Evolutionary conservation across 2,888 invertebrate genomes (phyloP), one percentile per base, ranked within the genome.

Genomic region (Acronicta aceris): DNA sequence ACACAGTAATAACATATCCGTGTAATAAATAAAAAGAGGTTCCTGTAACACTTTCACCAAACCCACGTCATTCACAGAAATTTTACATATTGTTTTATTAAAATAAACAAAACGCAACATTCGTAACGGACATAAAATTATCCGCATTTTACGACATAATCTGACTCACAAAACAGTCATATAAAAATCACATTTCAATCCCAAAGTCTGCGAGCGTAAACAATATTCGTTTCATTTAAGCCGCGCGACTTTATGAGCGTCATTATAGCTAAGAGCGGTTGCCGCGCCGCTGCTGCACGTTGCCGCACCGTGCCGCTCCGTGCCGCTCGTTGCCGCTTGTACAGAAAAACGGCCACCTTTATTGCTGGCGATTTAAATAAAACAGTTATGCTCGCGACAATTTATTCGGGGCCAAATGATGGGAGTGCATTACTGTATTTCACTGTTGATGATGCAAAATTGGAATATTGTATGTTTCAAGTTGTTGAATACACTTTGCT

Each of bases 101-200:
- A 59, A 49, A 55, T 42, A 55, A 38, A 41, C 41, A 42, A 55
- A 50, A 52, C 53, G 43, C 21, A 54, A 49, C 55, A 57, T 65
- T 65, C 45, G 61, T 42, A 46, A 49, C 47, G 46, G n/a, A 42
- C 42, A 52, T 56, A 59, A 67, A 59, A 54, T 55, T 16, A 49
- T 60, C 27, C 46, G 30, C 48, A 60, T 58, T 71, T 56, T 41
- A 56, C 43, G 57, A 54, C 57, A 17, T 46, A 66, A 75, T 59
- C 66, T 71, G 57, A 60, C 54, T 62, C 45, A 59, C 65, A 73
- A 68, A 76, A 46, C 61, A 60, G 46, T 54, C 57, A 53, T 47
- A 67, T 67, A 61, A 64, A 71, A 66, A 65, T 62, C 57, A 64
- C 58, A 62, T 70, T 66, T 65, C 69, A 73, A 69, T 69, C 51